These are phyloP conservation scores for Frankliniella fusca DNA, from an alignment of 2,888 invertebrate genomes.

Conservation along the genomic window DNA sequence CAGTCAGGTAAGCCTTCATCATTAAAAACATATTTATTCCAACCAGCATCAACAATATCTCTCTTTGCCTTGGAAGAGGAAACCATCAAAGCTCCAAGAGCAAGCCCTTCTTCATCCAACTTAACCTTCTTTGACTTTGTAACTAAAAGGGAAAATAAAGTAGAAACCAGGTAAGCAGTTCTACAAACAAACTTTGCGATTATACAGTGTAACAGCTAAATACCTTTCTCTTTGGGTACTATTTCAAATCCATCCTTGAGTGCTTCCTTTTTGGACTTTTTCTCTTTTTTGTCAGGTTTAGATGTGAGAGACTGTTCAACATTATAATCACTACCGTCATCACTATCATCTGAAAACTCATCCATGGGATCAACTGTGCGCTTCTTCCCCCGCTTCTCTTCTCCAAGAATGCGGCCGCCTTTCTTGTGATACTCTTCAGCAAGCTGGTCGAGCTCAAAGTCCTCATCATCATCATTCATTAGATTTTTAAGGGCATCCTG, in stretches of 20 bases:
- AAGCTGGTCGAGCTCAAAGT: slow-evolving; percentile 77
- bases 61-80: slow-evolving; percentile 86
- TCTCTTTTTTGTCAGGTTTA: slow-evolving; percentile 39
- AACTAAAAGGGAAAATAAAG: slow-evolving; percentile 30
- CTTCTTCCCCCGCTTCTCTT: slow-evolving; percentile 43
- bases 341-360: neutral
- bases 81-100: slow-evolving; percentile 85
- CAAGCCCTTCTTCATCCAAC: slow-evolving; percentile 81
- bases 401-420: slow-evolving; percentile 55
- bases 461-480: slow-evolving; percentile 79
- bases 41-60: slow-evolving; percentile 84
- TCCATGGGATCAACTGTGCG: slow-evolving; percentile 41
- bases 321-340: slow-evolving; percentile 49
- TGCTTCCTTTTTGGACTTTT: slow-evolving; percentile 48
- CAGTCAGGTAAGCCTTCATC: slow-evolving; percentile 90
- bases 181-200: too few relatives aligned
- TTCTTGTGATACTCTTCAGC: slow-evolving; percentile 66
- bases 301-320: slow-evolving; percentile 46
- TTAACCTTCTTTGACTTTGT: slow-evolving; percentile 58
- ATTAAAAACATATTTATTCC: slow-evolving; percentile 90
- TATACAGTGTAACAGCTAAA: slow-evolving; percentile 32
- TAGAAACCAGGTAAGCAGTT: neutral
- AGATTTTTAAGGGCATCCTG: slow-evolving; percentile 55
- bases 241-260: slow-evolving; percentile 65
- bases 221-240: slow-evolving; percentile 58